These are phyloP conservation scores for Malurus alboscapulatus DNA, from an alignment of 2,113 vertebrate species.

Conservation along the genomic window DNA sequence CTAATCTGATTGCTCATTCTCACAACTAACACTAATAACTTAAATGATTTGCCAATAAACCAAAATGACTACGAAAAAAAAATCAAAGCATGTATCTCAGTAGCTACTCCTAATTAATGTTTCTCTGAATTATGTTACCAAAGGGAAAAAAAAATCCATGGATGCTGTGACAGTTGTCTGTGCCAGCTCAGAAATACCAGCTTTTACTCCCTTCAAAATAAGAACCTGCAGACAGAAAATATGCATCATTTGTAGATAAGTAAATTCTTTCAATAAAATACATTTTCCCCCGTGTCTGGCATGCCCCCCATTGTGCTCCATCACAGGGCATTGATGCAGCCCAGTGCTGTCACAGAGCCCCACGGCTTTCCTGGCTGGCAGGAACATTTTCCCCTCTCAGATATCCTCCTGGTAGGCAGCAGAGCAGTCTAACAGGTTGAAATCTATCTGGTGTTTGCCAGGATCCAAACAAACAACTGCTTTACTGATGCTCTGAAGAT, in stretches of 20 bases:
- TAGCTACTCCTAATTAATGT: conserved; percentile 35
- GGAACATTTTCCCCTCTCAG: not conserved
- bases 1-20: conserved; percentile 34
- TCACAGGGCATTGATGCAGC: not conserved
- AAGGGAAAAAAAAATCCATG: conserved; percentile 17
- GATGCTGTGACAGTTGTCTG: not conserved
- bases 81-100: conserved; percentile 33
- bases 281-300: not conserved
- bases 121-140: conserved; percentile 19
- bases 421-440: not conserved
- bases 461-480: not conserved
- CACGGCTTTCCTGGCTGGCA: not conserved
- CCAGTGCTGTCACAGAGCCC: not conserved
- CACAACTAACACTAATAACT: conserved; percentile 27
- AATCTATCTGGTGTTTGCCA: not conserved
- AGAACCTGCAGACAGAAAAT: not conserved
- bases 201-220: not conserved
- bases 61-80: conserved; percentile 4
- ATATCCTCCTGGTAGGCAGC: not conserved
- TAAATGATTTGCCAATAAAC: conserved; percentile 57
- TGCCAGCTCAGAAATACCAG: not conserved
- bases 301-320: accelerated
- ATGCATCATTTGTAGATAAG: not conserved
- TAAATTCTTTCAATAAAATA: not conserved
- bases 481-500: not conserved